These are phyloP conservation scores for Aurelia sp. DNA, from an alignment of 30 jellyfish, hydroid and myxozoan species.

Conservation along the genomic window DNA sequence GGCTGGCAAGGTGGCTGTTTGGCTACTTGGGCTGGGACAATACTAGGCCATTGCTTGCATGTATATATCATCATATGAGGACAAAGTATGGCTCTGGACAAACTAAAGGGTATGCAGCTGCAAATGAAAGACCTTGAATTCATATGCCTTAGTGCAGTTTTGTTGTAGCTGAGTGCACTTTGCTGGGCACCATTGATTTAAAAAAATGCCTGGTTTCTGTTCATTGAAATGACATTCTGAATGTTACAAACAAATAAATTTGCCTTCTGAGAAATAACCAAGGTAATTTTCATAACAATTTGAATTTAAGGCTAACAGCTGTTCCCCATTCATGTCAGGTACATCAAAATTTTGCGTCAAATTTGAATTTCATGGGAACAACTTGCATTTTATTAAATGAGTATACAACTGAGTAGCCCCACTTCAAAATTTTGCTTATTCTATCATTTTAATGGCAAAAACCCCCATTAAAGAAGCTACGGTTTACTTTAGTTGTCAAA, in stretches of 20 bases:
- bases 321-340: too few species aligned
- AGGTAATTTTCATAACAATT: too few species aligned
- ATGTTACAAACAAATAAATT: too few species aligned
- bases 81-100: conserved; percentile 13
- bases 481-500: too few species aligned
- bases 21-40: conserved; percentile 53
- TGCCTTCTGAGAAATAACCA: too few species aligned
- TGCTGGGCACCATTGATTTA: background rate
- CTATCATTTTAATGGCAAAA: too few species aligned
- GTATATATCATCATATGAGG: conserved; percentile 11
- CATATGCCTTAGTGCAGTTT: background rate
- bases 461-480: too few species aligned
- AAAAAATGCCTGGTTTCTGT: background rate
- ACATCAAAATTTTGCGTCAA: too few species aligned
- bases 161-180: background rate
- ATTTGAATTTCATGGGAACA: too few species aligned
- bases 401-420: background rate
- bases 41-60: conserved; percentile 39
- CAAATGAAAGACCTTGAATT: conserved; percentile 7
- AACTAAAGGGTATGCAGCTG: conserved; percentile 17
- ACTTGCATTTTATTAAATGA: too few species aligned
- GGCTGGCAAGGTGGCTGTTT: conserved; percentile 20
- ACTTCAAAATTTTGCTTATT: background rate
- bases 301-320: too few species aligned
- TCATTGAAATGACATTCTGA: too few species aligned